A percentile compares a stretch with the other conserved stretches of the same genome.
These are phyloP conservation scores for Zaprionus nigranus DNA, from an alignment of 1,140 invertebrate species.

Conservation along the genomic window DNA sequence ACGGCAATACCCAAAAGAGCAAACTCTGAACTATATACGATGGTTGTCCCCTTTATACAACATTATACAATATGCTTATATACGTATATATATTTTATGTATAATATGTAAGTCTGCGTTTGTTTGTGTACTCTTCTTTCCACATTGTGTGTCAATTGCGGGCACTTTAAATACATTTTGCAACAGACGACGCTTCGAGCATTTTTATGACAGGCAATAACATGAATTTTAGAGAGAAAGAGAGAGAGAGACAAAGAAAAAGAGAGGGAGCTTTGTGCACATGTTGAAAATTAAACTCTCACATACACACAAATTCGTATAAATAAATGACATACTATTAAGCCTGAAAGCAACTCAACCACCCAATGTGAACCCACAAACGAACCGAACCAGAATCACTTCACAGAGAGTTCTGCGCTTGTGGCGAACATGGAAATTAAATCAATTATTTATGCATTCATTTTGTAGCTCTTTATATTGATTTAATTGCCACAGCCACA, in stretches of 20 bases:
- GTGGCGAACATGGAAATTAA: constrained; percentile 65
- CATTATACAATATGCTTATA: not conserved
- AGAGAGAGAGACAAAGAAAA: not conserved
- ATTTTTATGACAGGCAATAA: constrained; percentile 26
- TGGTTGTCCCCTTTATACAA: not conserved
- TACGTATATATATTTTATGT: not conserved
- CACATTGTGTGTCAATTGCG: constrained; percentile 26
- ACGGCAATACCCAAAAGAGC: not conserved
- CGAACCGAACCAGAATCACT: not conserved
- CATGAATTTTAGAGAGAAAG: constrained; percentile 28
- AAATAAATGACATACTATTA: constrained; percentile 39
- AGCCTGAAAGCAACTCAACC: constrained; percentile 2
- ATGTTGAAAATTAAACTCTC: constrained; percentile 24
- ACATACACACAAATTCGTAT: constrained; percentile 11
- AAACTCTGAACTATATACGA: not conserved
- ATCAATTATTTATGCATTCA: constrained; percentile 78
- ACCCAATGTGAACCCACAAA: not conserved
- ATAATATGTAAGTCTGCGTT: not conserved
- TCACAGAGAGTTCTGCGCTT: constrained; percentile 22
- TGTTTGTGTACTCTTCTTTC: not conserved
- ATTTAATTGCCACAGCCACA: constrained; percentile 58
- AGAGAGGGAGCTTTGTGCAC: not conserved
- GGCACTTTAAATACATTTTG: constrained; percentile 39
- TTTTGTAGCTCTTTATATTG: constrained; percentile 69
- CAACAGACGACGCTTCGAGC: constrained; percentile 23